These are phyloP conservation scores for Melanitta fusca DNA, from an alignment of 2,797 vertebrate species.

Conservation along the genomic window DNA sequence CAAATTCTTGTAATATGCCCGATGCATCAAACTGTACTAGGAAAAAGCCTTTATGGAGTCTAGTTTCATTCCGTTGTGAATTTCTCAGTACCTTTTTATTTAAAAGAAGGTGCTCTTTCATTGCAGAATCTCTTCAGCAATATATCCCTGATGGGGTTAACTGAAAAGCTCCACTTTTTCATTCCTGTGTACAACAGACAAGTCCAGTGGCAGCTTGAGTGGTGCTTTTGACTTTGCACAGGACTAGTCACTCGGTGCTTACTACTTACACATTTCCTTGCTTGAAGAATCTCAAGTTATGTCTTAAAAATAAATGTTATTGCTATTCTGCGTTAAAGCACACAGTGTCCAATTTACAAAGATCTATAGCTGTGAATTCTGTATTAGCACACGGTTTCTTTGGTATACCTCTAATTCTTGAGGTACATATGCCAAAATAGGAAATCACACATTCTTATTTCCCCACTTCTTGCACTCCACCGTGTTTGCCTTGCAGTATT, in stretches of 20 bases:
- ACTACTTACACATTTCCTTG: background rate
- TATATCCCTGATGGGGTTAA: fast-evolving
- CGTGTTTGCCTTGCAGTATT: background rate
- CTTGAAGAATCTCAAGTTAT: background rate
- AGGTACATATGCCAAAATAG: background rate
- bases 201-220: background rate
- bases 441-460: background rate
- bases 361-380: background rate
- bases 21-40: background rate
- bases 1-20: background rate
- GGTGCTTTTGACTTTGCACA: background rate
- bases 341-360: background rate
- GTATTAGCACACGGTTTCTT: background rate
- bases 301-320: background rate
- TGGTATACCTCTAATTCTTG: background rate
- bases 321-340: background rate
- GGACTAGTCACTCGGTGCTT: background rate
- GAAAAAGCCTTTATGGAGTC: background rate
- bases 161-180: background rate
- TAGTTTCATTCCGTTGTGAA: fast-evolving
- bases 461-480: background rate
- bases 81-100: background rate
- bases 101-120: background rate
- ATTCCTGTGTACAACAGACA: background rate
- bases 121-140: background rate